Evolutionary conservation across 2,888 invertebrate species (phyloP).

Genomic region (Scelioninae gen. 1): DNA sequence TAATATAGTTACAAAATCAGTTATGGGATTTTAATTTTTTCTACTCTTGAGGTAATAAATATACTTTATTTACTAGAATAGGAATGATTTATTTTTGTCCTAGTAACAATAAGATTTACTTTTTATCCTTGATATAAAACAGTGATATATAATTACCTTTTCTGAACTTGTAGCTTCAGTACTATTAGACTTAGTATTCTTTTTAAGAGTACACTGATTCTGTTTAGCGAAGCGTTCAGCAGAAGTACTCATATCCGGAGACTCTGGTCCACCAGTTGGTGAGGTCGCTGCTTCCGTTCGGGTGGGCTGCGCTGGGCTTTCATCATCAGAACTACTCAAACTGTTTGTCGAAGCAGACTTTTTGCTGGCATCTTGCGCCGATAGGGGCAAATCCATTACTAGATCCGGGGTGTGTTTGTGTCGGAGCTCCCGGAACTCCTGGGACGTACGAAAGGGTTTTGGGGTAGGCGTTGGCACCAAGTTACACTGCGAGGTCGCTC

Average conservation of each 20-base stretch:
- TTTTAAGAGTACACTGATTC: conserved; percentile 91
- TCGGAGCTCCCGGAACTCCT: conserved; percentile 84
- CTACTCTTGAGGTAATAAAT: no score
- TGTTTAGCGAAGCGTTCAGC: conserved; percentile 92
- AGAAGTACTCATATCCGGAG: conserved; percentile 89
- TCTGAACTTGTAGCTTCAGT: conserved; percentile 76
- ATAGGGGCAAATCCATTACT: conserved; percentile 92
- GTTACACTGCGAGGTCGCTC: conserved; percentile 86
- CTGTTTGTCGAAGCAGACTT: conserved; percentile 82
- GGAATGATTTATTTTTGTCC: no score
- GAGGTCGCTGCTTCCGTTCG: conserved; percentile 82
- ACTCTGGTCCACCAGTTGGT: conserved; percentile 85
- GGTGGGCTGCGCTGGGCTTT: conserved; percentile 73
- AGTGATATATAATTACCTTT: conserved; percentile 69
- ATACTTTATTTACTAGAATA: no score
- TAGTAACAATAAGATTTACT: no score
- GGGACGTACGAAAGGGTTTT: conserved; percentile 83
- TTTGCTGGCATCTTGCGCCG: conserved; percentile 79
- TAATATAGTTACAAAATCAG: no score
- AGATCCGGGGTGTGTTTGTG: conserved; percentile 90
- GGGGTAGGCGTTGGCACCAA: conserved; percentile 77
- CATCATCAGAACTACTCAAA: conserved; percentile 81
- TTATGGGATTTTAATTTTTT: no score
- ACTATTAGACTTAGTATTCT: conserved; percentile 86
- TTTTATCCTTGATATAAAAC: no score